Percentiles rank a stretch among this genome's conserved stretches.
Evolutionary conservation across 2,888 invertebrate genomes (phyloP).

Genomic region (Pilophorus perplexus): DNA sequence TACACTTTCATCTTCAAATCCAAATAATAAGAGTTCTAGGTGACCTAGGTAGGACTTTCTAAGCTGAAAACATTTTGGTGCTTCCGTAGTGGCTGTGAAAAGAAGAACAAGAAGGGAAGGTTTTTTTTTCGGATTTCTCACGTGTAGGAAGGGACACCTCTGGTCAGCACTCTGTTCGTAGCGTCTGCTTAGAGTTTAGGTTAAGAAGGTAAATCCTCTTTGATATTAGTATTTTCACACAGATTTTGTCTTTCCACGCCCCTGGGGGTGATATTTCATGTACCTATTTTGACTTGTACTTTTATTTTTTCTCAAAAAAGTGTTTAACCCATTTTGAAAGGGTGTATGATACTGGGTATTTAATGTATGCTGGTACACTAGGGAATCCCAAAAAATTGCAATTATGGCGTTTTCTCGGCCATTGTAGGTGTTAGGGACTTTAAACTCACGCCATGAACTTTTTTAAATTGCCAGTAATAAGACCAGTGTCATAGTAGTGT

Average conservation of each 20-base stretch:
- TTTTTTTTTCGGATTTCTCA: slow-evolving; percentile 1
- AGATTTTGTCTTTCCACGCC: slow-evolving; percentile 12
- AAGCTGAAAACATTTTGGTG: slow-evolving; percentile 5
- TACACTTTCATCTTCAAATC: slow-evolving; percentile 25
- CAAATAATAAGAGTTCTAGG: slow-evolving; percentile 27
- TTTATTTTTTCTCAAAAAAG: slow-evolving; percentile 21
- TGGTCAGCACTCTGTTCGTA: slow-evolving; percentile 13
- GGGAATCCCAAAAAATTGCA: slow-evolving; percentile 4
- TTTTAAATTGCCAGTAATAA: slow-evolving; percentile 11
- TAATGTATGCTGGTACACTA: neutral
- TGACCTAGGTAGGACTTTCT: slow-evolving; percentile 26
- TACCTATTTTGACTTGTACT: slow-evolving; percentile 22
- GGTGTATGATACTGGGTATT: slow-evolving; percentile 19
- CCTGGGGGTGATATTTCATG: slow-evolving; percentile 8
- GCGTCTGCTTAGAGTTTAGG: slow-evolving; percentile 21
- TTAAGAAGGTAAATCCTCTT: slow-evolving; percentile 4
- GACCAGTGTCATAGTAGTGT: slow-evolving; percentile 16
- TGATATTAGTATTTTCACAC: slow-evolving; percentile 20
- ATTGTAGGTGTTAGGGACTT: slow-evolving; percentile 16
- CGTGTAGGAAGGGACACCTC: neutral
- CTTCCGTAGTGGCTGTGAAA: slow-evolving; percentile 15
- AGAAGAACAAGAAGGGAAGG: slow-evolving; percentile 1
- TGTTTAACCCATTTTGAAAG: slow-evolving; percentile 16
- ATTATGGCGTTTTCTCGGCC: slow-evolving; percentile 10
- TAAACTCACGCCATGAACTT: neutral